Base-by-base conservation (phyloP, 2,797 vertebrate genomes). In the Tokudaia muenninki region DNA sequence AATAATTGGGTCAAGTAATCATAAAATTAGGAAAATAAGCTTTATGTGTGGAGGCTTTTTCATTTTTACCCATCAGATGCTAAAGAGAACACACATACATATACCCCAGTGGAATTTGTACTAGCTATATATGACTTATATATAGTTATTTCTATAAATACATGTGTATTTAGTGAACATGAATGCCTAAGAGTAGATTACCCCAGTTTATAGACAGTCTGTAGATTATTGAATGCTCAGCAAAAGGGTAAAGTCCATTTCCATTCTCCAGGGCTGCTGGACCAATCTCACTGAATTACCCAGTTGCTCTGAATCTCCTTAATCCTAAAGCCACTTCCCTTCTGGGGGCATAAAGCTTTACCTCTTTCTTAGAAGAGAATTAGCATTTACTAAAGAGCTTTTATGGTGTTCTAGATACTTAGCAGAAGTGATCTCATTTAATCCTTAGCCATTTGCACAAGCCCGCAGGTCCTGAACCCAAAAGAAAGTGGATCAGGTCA, bases 371-470 rank as follows among this genome's bases (percentile, higher is more conserved):
- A 79, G 77, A 94, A 94, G 47, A 37, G 17, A 96, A 84, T 86
- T 96, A 94, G 77, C 74, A 83, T 94, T 96, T 93, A 63, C 74
- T 94, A 74, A 74, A 96, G 55, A 92, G 44, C 34, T 93, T 91
- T 79, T 91, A 26, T 8, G 2, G 47, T 82, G 34, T 89, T 93
- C 61, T 84, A 29, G 65, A 89, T 91, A 47, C 52, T 94, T 80
- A 93, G 70, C 74, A 50, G 26, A 90, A 95, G 57, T 94, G 61
- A 94, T 94, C 63, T 81, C 78, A 72, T 91, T 93, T 93, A 95
- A 96, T 90, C 41, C 24, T 82, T 81, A 94, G 80, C 75, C 2
- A 13, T 97, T 96, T 96, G 17, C 34, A 91, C 44, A 91, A 65
- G 77, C 47, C 29, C 2, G n/a, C 6, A 78, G 70, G 44, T 91